Percentiles rank a stretch among this genome's conserved stretches.
phyloP scores from a whole-genome alignment of 2,113 vertebrate genomes.

The Chlamydotis undulata region DNA sequence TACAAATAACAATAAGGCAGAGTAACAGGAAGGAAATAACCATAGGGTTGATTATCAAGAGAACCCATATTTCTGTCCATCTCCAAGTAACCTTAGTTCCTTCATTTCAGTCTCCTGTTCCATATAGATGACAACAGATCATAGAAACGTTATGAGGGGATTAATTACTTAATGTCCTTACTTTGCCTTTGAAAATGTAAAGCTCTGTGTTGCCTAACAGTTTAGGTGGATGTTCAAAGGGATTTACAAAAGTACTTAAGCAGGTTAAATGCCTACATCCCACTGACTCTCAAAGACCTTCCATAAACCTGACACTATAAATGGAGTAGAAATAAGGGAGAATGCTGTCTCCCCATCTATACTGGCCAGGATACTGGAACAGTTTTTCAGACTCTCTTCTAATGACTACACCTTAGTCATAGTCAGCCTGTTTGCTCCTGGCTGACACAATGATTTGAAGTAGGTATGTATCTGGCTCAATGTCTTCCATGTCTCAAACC shows the following conservation, averaged over 20 bases:
- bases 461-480: neutral
- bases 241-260: conserved; percentile 55
- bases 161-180: conserved; percentile 10
- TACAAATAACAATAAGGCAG: neutral
- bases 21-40: conserved; percentile 40
- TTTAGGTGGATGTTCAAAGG: conserved; percentile 37
- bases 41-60: neutral
- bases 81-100: neutral
- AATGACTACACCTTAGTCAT: neutral
- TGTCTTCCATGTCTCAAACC: neutral
- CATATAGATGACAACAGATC: neutral
- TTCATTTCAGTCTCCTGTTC: neutral
- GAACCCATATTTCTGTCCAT: neutral
- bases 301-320: neutral
- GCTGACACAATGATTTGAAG: neutral
- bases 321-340: neutral
- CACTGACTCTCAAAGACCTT: conserved; percentile 15
- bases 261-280: conserved; percentile 44
- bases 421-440: neutral
- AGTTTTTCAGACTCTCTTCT: neutral
- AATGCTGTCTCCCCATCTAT: neutral
- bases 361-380: neutral
- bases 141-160: neutral
- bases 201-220: conserved; percentile 4
- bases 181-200: conserved; percentile 38